phyloP scores from a whole-genome alignment of 2,113 vertebrate genomes.

The Sceloporus undulatus region DNA sequence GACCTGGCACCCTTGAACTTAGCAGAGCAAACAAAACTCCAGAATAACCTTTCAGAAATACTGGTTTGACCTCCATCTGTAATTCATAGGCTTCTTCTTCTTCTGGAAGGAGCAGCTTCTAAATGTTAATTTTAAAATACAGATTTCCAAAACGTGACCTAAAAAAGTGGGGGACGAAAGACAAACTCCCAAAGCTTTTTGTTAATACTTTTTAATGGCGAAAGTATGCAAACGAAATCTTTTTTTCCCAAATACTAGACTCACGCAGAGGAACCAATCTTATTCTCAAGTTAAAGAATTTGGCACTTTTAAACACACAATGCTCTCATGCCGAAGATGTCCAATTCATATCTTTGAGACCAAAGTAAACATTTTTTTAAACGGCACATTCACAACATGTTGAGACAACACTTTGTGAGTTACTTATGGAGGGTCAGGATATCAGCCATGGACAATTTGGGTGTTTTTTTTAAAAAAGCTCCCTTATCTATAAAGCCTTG shows the following conservation, averaged over 20 bases:
- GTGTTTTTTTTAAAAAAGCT: not conserved
- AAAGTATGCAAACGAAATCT: not conserved
- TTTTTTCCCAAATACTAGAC: not conserved
- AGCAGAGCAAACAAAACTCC: too few species aligned
- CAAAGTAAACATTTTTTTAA: slow-evolving; percentile 1
- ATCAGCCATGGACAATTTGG: slow-evolving; percentile 22
- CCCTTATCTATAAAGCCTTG: not conserved
- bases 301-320: slow-evolving; percentile 31
- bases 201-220: too few species aligned
- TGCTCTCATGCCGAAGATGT: too few species aligned
- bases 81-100: not conserved
- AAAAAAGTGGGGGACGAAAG: not conserved
- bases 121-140: not conserved
- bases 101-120: too few species aligned
- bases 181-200: not conserved
- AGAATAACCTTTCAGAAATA: not conserved
- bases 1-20: not conserved
- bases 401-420: not conserved
- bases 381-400: not conserved
- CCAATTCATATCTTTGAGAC: too few species aligned
- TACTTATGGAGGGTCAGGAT: not conserved
- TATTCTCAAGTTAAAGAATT: slow-evolving; percentile 48
- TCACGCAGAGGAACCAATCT: slow-evolving; percentile 35
- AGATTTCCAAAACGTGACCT: not conserved
- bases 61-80: not conserved